phyloP scores from a whole-genome alignment of 1,140 invertebrate genomes.

The Meloidogyne exigua region DNA sequence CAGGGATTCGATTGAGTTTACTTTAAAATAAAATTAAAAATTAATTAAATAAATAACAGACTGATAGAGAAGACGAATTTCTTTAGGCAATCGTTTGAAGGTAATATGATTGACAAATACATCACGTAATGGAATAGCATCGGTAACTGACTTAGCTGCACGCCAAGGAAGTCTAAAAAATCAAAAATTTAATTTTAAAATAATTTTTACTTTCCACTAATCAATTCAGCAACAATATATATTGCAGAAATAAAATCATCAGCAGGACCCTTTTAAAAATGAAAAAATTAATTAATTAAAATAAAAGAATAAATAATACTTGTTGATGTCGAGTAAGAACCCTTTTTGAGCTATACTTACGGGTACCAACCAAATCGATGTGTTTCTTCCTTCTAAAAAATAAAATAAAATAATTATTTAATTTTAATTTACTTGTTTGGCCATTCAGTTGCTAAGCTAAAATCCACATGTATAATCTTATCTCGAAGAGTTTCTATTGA shows the following conservation, averaged over 20 bases:
- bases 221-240: slow-evolving; percentile 27
- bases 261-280: slow-evolving; percentile 17
- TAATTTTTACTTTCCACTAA: slow-evolving; percentile 25
- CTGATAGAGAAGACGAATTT: slow-evolving; percentile 17
- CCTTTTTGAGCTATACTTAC: slow-evolving; percentile 24
- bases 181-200: slow-evolving; percentile 5
- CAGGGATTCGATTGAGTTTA: not conserved
- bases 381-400: not conserved
- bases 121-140: not conserved
- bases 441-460: slow-evolving; percentile 14
- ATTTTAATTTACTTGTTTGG: not conserved
- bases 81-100: slow-evolving; percentile 6
- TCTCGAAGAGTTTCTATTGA: slow-evolving; percentile 14
- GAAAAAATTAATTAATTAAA: not conserved
- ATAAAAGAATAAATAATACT: not conserved
- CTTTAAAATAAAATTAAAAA: not conserved
- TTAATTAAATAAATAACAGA: not conserved
- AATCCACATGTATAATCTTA: slow-evolving; percentile 11
- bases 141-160: slow-evolving; percentile 1
- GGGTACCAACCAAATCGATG: slow-evolving; percentile 1
- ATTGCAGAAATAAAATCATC: slow-evolving; percentile 33
- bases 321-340: slow-evolving; percentile 15
- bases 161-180: slow-evolving; percentile 31
- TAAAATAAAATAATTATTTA: not conserved
- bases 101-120: not conserved